Base-by-base conservation (phyloP, 1,140 invertebrate genomes). In the Ips typographus region DNA sequence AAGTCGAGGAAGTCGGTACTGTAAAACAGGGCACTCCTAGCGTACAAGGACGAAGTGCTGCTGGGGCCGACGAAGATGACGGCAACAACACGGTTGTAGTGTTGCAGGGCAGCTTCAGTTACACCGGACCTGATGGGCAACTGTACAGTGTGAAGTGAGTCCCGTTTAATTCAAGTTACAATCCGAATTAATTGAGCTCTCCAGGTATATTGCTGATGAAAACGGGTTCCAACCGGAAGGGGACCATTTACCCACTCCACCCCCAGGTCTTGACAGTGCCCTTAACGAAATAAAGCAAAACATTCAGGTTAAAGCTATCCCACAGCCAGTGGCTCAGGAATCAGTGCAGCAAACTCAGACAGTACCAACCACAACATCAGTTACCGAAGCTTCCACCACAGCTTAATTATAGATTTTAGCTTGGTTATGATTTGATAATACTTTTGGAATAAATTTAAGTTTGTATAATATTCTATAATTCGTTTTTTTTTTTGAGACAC, bases 241-340 rank as follows among this genome's bases (percentile, higher is more conserved):
- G 4, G 84, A 83, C 40, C 86, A 88, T 72, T 77, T 90, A 1
- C 88, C 89, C 37, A 91, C 89, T 1, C 84, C 90, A 2, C 90
- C 89, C 0, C 89, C 90, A 8, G 85, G 90, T 43, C 90, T 90
- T 2, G 85, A 82, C 64, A 88, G 86, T 1, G 91, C 91, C 59
- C 83, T 84, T 70, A 85, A 84, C 37, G 8, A 2, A 55, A 22
- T 22, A 22, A 22, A 22, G 22, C 22, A 22, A 22, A 22, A 22
- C 22, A 22, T 22, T 22, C 2, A 55, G 44, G 44, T 49, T 6
- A 6, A 49, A 49, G 1, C 44, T 22, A 1, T 49, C 1, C 44
- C 1, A 22, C 22, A 6, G 6, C 44, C 7, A 22, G 44, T 49
- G 44, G 22, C 2, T 6, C 44, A 49, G 44, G 6, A 49, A 49